These are phyloP conservation scores for Machimus rusticus DNA, from an alignment of 2,888 invertebrate species.

Conservation along the genomic window DNA sequence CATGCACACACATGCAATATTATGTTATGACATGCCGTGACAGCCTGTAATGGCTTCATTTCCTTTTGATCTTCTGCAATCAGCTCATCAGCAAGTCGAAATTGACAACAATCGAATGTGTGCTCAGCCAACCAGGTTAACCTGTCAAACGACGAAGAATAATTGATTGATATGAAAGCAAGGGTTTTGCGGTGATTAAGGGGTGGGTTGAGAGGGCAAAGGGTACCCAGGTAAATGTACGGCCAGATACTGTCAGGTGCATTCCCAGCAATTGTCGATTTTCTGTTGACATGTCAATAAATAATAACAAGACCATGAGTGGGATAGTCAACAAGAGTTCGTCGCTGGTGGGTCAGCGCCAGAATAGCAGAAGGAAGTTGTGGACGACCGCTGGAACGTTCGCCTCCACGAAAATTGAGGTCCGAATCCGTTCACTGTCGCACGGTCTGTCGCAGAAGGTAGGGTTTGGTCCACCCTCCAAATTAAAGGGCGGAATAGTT, in stretches of 20 bases:
- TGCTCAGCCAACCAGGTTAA: slow-evolving; percentile 5
- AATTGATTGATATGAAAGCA: slow-evolving; percentile 31
- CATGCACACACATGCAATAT: not conserved
- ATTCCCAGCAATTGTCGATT: slow-evolving; percentile 10
- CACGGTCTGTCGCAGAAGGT: not conserved
- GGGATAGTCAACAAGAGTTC: not conserved
- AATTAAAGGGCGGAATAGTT: not conserved
- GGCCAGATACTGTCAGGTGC: not conserved
- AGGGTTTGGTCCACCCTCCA: not conserved
- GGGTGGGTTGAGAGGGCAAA: not conserved
- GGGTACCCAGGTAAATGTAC: not conserved
- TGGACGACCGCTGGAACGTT: not conserved
- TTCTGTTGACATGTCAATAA: slow-evolving; percentile 27
- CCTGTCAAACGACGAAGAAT: slow-evolving; percentile 31
- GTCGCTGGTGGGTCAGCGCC: not conserved
- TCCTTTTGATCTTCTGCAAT: slow-evolving; percentile 30
- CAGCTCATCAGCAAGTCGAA: slow-evolving; percentile 19
- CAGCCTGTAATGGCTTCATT: slow-evolving; percentile 12
- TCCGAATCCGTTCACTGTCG: not conserved
- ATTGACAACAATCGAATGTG: not conserved
- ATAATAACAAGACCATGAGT: slow-evolving; percentile 19
- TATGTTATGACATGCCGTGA: slow-evolving; percentile 18
- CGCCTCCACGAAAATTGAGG: not conserved
- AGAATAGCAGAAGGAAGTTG: not conserved
- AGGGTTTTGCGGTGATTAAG: slow-evolving; percentile 23